Evolutionary conservation across 2,888 invertebrate genomes (phyloP).

Genomic region (Lasioglossum vierecki): DNA sequence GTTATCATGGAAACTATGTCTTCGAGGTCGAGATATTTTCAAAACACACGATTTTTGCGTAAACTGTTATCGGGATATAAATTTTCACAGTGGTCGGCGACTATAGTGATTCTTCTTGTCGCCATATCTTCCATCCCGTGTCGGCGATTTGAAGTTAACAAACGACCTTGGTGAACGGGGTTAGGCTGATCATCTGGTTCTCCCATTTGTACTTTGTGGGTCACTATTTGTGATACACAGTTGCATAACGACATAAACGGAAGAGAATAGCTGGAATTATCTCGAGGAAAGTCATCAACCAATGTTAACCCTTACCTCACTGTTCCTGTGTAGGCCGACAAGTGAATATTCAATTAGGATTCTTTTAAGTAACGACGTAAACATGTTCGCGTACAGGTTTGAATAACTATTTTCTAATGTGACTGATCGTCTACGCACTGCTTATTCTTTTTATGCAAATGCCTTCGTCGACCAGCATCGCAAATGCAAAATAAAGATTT

Average conservation of each 20-base stretch:
- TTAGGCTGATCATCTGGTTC: constrained; percentile 20
- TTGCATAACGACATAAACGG: constrained; percentile 18
- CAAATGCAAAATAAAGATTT: not conserved
- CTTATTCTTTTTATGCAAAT: not conserved
- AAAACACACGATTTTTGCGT: no score
- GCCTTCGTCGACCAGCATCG: not conserved
- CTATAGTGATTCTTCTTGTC: not conserved
- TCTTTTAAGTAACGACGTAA: not conserved
- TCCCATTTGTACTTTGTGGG: constrained; percentile 14
- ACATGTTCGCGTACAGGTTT: not conserved
- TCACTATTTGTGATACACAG: constrained; percentile 1
- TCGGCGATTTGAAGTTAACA: not conserved
- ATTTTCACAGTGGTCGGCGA: no score
- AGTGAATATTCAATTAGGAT: not conserved
- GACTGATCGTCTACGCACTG: not conserved
- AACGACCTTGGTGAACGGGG: constrained; percentile 25
- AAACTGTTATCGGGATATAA: no score
- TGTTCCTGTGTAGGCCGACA: not conserved
- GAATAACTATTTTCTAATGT: not conserved
- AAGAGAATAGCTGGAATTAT: not conserved
- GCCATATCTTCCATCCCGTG: not conserved
- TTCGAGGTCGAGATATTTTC: no score
- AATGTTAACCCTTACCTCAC: not conserved
- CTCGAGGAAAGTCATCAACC: not conserved
- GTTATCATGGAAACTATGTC: no score